Conservation (phyloP, 2,797 vertebrate genomes). For the Merluccius polli region DNA sequence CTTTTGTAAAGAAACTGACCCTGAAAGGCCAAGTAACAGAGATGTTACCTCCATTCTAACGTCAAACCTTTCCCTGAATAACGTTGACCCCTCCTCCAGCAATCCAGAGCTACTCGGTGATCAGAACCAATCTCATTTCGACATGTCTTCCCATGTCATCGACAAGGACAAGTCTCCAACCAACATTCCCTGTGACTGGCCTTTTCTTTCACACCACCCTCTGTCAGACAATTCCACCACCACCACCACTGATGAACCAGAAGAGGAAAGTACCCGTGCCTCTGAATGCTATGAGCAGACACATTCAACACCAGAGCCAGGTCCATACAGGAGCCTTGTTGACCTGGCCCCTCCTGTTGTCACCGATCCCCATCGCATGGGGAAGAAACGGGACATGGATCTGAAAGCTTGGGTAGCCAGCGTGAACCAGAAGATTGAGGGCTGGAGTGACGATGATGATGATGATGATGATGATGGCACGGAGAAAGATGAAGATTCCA, state of each 20-base stretch:
- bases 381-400: constrained; percentile 34
- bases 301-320: neutral
- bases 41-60: neutral
- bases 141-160: constrained; percentile 23
- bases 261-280: neutral
- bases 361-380: constrained; percentile 8
- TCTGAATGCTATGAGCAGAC: neutral
- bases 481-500: constrained; percentile 68
- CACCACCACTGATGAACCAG: neutral
- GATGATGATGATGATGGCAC: constrained; percentile 67
- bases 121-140: constrained; percentile 2
- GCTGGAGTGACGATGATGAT: constrained; percentile 47
- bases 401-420: constrained; percentile 59
- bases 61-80: neutral
- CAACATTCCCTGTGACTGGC: constrained; percentile 46
- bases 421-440: constrained; percentile 48
- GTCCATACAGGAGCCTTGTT: constrained; percentile 14
- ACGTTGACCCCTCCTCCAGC: constrained; percentile 11
- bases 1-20: constrained; percentile 39
- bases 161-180: constrained; percentile 62
- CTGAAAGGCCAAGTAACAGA: constrained; percentile 19
- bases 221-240: neutral
- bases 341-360: constrained; percentile 26
- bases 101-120: neutral
- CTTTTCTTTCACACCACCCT: constrained; percentile 22